A percentile compares a stretch with the other conserved stretches of the same genome.
Evolutionary conservation across 1,140 invertebrate genomes (phyloP).

Genomic region (Paracyclopina nana): DNA sequence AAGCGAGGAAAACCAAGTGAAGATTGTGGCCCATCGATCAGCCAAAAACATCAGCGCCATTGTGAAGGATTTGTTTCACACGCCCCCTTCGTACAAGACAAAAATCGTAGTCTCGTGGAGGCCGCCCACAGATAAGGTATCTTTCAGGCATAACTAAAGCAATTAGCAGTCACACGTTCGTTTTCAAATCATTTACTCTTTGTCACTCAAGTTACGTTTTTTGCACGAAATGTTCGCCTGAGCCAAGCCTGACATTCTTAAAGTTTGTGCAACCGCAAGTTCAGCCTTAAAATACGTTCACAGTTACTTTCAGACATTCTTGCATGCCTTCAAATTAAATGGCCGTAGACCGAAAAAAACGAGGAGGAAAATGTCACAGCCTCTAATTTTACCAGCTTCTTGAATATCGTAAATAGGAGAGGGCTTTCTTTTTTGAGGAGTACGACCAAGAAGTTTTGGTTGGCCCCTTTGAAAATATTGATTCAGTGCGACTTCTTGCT

Average conservation of each 20-base stretch:
- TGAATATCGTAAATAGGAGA: no score
- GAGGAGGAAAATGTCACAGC: no score
- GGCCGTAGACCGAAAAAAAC: no score
- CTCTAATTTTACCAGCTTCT: no score
- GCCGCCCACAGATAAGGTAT: conserved; percentile 29
- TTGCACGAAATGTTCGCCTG: background rate
- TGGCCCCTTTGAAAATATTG: no score
- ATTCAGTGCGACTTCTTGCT: no score
- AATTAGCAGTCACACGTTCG: conserved; percentile 17
- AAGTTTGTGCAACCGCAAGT: conserved; percentile 6
- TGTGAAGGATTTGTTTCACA: conserved; percentile 84
- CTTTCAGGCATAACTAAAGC: conserved; percentile 18
- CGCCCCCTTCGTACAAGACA: conserved; percentile 75
- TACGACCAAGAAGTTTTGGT: no score
- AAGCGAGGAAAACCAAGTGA: conserved; percentile 60
- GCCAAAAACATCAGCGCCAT: conserved; percentile 80
- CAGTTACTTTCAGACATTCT: no score
- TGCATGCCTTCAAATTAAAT: no score
- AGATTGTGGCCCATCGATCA: conserved; percentile 63
- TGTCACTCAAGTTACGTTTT: background rate
- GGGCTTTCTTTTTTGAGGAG: no score
- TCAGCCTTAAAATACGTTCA: conserved; percentile 15
- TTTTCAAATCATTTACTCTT: background rate
- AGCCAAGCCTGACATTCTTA: background rate
- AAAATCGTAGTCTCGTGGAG: conserved; percentile 69